Evolutionary conservation across 1,140 invertebrate species (phyloP), one percentile per base, ranked within the genome.

Genomic region (Megalopta genalis): DNA sequence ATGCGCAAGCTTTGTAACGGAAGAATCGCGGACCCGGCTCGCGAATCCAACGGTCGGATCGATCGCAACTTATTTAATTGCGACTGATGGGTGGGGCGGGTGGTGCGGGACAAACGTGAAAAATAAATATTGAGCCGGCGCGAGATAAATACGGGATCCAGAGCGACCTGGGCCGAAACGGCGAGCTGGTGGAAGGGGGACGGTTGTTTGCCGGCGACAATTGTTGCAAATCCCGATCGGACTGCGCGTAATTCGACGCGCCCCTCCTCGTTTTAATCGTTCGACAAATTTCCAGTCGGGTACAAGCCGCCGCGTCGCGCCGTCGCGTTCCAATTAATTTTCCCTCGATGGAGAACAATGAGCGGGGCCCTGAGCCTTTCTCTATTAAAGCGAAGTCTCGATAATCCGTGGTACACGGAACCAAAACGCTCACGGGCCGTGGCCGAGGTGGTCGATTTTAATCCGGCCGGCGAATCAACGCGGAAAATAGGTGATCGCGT

Each of bases 171-270:
- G 18, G 16, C 39, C 42, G 25, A 37, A 16, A 62, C 42, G 18
- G 25, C 10, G n/a, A 14, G 6, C 21, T 12, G 9, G 27, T 63
- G 46, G 32, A 42, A 14, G 10, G 54, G n/a, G 54, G n/a, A 23
- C 1, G 62, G 12, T 74, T 65, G 60, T 74, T 74, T 74, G 18
- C 60, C 14, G 14, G 27, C 27, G 60, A 54, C 23, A 49, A 74
- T 39, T 74, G 46, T 74, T 65, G 62, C 62, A 74, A 52, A 74
- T 74, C 63, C 49, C 72, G 46, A 14, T 65, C 27, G 46, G 42
- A 37, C 42, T 37, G 39, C 39, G 32, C 46, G 72, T 66, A 66
- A 74, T 74, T 74, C 57, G 18, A 42, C 39, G 57, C 54, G 18
- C 14, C 14, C 57, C 25, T 46, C 57, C 57, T n/a, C 72, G 72